Evolutionary conservation across 2,797 vertebrate species (phyloP).

Genomic region (Caiman crocodilus): DNA sequence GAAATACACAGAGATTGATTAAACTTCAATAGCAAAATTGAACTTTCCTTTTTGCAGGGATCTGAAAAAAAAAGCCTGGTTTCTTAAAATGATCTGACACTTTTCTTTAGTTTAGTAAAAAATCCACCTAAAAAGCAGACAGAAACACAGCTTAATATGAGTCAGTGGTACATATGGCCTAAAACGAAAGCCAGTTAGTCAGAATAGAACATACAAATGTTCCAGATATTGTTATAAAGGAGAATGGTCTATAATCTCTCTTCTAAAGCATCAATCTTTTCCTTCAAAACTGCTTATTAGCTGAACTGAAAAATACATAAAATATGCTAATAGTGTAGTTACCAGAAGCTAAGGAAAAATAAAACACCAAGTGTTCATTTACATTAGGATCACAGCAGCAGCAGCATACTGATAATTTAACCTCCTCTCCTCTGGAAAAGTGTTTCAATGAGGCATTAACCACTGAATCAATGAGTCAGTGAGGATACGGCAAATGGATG

Average conservation of each 20-base stretch:
- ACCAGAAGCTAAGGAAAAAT: conserved; percentile 68
- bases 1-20: neutral
- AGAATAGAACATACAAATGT: conserved; percentile 36
- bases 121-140: conserved; percentile 11
- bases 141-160: conserved; percentile 40
- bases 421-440: conserved; percentile 62
- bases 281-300: conserved; percentile 76
- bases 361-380: conserved; percentile 72
- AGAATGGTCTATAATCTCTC: conserved; percentile 62
- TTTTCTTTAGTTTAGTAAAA: neutral
- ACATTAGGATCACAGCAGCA: conserved; percentile 71
- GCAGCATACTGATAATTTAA: conserved; percentile 73
- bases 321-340: conserved; percentile 77
- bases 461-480: conserved; percentile 18
- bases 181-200: conserved; percentile 68
- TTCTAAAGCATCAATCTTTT: conserved; percentile 68
- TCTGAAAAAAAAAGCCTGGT: neutral
- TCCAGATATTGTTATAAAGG: conserved; percentile 73
- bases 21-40: neutral
- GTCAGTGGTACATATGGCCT: conserved; percentile 50
- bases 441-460: conserved; percentile 38
- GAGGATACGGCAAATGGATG: conserved; percentile 20
- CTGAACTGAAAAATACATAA: conserved; percentile 73
- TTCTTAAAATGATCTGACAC: neutral
- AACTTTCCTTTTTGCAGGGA: conserved; percentile 13